Evolutionary conservation across 2,888 invertebrate species (phyloP), one percentile per base, ranked within the genome.

Genomic region (Andrena praecox): DNA sequence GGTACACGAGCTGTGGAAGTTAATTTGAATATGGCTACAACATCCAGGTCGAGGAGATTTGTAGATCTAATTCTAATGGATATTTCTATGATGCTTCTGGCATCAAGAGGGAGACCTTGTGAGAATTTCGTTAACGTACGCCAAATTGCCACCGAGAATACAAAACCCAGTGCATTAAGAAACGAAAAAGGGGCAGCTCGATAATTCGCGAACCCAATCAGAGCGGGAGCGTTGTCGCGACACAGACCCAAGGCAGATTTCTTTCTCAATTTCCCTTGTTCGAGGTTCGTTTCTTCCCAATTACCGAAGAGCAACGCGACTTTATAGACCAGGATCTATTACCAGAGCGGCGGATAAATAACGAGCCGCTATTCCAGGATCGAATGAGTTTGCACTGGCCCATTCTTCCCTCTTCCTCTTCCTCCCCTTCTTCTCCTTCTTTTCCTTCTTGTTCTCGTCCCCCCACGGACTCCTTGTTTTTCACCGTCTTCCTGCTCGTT

Each of bases 301-400:
- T 92, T 91, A 92, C 88, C 79, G 85, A 87, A 81, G 70, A 82
- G 67, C 70, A 86, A 86, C 82, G 84, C 87, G 88, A 89, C 87
- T 90, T 91, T 90, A 88, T 88, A 86, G 87, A 85, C 85, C 85
- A 77, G 88, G 89, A 91, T 90, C 90, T 91, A 91, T 92, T 92
- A 91, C 90, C 85, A 77, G 69, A 79, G 73, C 80, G 85, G 72
- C 83, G 90, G 89, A 91, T 92, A 92, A 92, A 92, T 91, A 92
- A 92, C 91, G 89, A 90, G 89, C 81, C 82, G 81, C 85, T 87
- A 87, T 90, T 90, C 82, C 86, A 82, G 87, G 78, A 88, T 86
- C 87, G 90, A 90, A 91, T 89, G 90, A 91, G 91, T 90, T 90
- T 88, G 85, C 89, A 81, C 78, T 73, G 64, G 74, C 80, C 79